phyloP scores from a whole-genome alignment of 2,113 vertebrate genomes.

The Tor tambroides region DNA sequence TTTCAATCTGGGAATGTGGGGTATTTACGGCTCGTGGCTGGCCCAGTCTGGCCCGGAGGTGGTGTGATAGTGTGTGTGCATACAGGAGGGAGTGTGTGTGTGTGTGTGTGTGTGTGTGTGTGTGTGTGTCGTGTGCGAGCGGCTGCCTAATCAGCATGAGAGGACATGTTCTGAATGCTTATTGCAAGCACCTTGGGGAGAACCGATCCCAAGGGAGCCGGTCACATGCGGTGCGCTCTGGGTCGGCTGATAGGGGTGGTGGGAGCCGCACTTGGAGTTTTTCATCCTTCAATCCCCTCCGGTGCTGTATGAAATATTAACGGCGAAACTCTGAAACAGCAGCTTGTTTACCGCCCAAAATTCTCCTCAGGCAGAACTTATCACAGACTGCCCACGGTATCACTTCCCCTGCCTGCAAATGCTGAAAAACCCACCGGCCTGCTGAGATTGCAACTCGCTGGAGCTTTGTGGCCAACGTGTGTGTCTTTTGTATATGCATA shows the following conservation, averaged over 20 bases:
- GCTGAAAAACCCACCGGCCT: slow-evolving; percentile 11
- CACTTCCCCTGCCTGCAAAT: background rate
- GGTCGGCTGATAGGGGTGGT: slow-evolving; percentile 41
- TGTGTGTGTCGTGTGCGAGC: background rate
- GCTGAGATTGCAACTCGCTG: slow-evolving; percentile 30
- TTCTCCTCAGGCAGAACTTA: slow-evolving; percentile 46
- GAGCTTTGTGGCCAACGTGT: slow-evolving; percentile 33
- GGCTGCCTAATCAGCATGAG: slow-evolving; percentile 21
- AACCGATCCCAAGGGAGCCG: slow-evolving; percentile 28
- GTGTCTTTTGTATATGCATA: slow-evolving; percentile 4
- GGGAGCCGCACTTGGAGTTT: slow-evolving; percentile 3
- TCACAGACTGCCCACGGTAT: slow-evolving; percentile 35
- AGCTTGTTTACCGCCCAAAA: slow-evolving; percentile 46
- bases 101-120: slow-evolving; percentile 25
- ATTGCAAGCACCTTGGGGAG: slow-evolving; percentile 42
- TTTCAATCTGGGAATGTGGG: slow-evolving; percentile 15
- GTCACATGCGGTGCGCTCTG: slow-evolving; percentile 39
- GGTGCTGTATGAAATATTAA: slow-evolving; percentile 56
- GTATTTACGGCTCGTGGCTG: background rate
- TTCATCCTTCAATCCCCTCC: slow-evolving; percentile 42
- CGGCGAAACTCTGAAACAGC: slow-evolving; percentile 42
- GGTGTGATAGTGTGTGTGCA: slow-evolving; percentile 25
- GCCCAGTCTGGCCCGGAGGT: slow-evolving; percentile 24
- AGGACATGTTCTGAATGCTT: slow-evolving; percentile 31
- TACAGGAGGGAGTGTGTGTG: background rate